A percentile compares a stretch with the other conserved stretches of the same genome.
Evolutionary conservation across 2,797 vertebrate genomes (phyloP).

Genomic region (Pempheris klunzingeri): DNA sequence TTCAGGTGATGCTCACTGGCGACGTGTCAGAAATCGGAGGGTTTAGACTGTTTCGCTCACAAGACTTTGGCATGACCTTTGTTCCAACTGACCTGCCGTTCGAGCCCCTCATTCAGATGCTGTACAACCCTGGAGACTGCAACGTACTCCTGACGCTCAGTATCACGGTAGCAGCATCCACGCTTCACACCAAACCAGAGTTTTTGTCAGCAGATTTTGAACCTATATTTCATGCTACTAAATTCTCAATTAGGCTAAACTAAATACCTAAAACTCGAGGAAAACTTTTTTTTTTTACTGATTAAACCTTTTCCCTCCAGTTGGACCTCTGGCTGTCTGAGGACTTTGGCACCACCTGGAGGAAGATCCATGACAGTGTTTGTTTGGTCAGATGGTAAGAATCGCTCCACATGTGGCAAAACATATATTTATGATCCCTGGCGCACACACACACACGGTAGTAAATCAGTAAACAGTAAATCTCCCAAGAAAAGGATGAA

Average conservation of each 20-base stretch:
- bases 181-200: background rate
- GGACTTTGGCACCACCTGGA: constrained; percentile 92
- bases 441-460: background rate
- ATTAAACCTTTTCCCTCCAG: constrained; percentile 50
- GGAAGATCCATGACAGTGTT: constrained; percentile 90
- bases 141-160: constrained; percentile 89
- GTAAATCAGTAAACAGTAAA: constrained; percentile 3
- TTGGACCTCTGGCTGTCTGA: constrained; percentile 92
- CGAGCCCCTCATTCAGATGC: constrained; percentile 90
- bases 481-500: background rate
- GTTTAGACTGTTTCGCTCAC: constrained; percentile 90
- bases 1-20: constrained; percentile 92
- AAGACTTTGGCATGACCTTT: constrained; percentile 90
- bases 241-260: background rate
- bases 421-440: background rate
- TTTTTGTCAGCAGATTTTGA: constrained; percentile 10
- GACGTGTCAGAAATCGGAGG: constrained; percentile 88
- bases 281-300: constrained; percentile 14
- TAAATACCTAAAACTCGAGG: background rate
- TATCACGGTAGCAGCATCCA: constrained; percentile 80
- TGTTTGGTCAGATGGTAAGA: constrained; percentile 96
- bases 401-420: background rate
- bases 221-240: background rate
- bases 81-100: constrained; percentile 89
- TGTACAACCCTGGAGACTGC: constrained; percentile 88